Evolutionary conservation across 2,113 vertebrate species (phyloP).

Genomic region (Leucopternis melanops): DNA sequence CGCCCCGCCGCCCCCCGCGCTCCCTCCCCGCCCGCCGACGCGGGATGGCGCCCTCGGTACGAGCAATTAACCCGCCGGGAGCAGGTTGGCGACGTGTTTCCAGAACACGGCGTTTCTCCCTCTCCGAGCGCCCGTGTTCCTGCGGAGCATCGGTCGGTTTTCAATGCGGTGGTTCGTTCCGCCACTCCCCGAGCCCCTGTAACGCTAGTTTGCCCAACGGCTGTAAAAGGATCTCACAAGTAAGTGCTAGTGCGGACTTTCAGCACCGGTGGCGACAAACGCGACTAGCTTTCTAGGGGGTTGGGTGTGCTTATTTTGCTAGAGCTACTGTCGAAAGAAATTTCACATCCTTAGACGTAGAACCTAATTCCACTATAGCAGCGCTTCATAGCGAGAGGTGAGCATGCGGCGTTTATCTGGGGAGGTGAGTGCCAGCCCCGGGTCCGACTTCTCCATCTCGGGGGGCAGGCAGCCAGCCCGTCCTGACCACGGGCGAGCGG

Average conservation of each 20-base stretch:
- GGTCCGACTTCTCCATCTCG: background rate
- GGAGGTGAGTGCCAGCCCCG: background rate
- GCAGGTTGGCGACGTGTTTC: background rate
- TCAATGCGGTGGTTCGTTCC: background rate
- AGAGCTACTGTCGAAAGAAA: background rate
- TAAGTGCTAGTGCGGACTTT: background rate
- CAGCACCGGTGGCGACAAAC: background rate
- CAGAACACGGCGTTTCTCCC: background rate
- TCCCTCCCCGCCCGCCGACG: background rate
- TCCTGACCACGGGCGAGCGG: background rate
- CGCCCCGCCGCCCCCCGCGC: no score
- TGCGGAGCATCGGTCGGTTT: background rate
- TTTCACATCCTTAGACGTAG: background rate
- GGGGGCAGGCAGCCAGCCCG: background rate
- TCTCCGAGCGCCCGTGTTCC: no score
- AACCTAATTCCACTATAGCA: background rate
- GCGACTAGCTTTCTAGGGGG: background rate
- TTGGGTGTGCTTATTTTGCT: background rate
- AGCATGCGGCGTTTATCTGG: background rate
- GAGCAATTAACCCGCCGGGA: conserved; percentile 31
- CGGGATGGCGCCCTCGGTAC: conserved; percentile 73
- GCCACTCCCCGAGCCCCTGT: background rate
- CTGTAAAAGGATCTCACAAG: background rate
- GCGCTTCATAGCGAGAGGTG: background rate
- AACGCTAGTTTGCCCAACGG: background rate